Evolutionary conservation across 2,888 invertebrate species (phyloP).

Genomic region (Lasioglossum morio): DNA sequence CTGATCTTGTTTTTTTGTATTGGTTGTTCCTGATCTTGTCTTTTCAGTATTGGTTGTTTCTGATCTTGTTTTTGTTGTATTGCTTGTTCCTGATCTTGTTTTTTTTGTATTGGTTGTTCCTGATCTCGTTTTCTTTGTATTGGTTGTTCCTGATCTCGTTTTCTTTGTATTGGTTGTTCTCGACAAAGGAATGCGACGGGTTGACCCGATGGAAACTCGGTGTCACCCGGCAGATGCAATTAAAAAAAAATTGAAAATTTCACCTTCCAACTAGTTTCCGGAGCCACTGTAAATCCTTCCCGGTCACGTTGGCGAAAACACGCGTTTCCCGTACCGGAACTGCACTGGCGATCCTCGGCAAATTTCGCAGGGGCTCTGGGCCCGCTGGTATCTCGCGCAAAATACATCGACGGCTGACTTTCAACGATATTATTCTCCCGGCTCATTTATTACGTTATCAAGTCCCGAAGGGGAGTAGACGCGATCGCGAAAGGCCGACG

Average conservation of each 20-base stretch:
- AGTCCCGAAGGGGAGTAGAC: conserved; percentile 21
- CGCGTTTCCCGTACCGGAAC: neutral
- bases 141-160: no score
- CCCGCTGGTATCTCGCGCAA: neutral
- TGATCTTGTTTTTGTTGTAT: no score
- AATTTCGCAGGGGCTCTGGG: neutral
- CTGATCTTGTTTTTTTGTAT: no score
- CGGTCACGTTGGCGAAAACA: neutral
- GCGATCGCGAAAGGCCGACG: conserved; percentile 19
- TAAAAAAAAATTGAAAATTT: neutral
- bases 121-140: no score
- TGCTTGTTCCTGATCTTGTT: no score
- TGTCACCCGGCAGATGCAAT: neutral
- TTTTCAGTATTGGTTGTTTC: no score
- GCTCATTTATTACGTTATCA: conserved; percentile 41
- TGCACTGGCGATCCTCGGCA: neutral
- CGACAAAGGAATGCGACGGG: no score
- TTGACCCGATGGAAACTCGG: neutral
- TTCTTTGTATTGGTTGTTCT: no score
- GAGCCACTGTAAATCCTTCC: neutral
- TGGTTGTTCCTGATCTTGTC: no score
- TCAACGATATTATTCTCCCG: neutral
- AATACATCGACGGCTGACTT: conserved; percentile 11
- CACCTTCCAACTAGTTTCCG: neutral
- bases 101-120: no score